Evolutionary conservation across 1,140 invertebrate genomes (phyloP), one percentile per base, ranked within the genome.

Genomic region (Phortica variegata): DNA sequence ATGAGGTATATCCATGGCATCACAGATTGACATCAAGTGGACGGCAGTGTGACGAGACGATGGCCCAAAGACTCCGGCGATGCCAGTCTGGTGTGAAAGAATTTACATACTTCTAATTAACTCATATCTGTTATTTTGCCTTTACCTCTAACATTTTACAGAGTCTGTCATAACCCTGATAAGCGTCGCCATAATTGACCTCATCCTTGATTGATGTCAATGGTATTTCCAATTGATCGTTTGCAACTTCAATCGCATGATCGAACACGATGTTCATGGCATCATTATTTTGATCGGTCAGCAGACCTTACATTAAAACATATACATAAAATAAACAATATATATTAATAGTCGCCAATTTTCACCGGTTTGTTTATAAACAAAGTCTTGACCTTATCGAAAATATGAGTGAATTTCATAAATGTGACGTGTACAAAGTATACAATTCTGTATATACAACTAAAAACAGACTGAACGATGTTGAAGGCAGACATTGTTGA

Each of bases 1-100:
- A 62, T 94, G 90, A 0, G 93, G 93, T 29, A 97, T 85, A 78
- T 95, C 91, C 62, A 93, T 83, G 15, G 82, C 82, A 73, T 95
- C 91, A 56, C 90, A 92, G 18, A 95, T 86, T 2, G 88, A 89
- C 76, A 94, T 90, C 29, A 95, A 83, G 65, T 92, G 87, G 17
- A 81, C 77, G 1, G 89, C 81, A 0, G 85, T 81, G 12, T 78
- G 63, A 34, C 76, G 78, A 7, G 85, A 83, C 29, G 85, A 84
- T 3, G 93, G 91, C 10, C 93, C 93, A 74, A 96, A 89, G 42
- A 97, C 79, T 1, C 83, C 90, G 2, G 84, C 85, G 8, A 91
- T 79, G 19, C 88, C 89, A 12, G 77, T 76, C 80, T 83, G 46
- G 51, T 41, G 45, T 39, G 69, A 68, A 63, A 59, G 43, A 37